Evolutionary conservation across 2,113 vertebrate genomes (phyloP), one percentile per base, ranked within the genome.

Genomic region (Notarius lentiginosus): DNA sequence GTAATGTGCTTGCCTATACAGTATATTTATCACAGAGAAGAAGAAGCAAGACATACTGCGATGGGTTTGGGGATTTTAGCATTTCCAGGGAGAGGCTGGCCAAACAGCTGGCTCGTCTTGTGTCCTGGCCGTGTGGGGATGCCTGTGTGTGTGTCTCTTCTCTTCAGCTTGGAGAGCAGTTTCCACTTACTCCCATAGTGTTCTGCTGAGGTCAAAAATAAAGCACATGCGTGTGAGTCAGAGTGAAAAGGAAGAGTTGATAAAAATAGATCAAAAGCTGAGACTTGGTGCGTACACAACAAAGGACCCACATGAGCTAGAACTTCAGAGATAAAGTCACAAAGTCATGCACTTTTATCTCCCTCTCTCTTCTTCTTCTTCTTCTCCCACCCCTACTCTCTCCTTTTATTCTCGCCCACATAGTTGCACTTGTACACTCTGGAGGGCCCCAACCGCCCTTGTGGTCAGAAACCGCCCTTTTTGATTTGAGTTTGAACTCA

Each of bases 61-160:
- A 99, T 91, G 14, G 96, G 94, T 51, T 96, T 96, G 17, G 98
- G 97, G n/a, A 98, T 95, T 0, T 89, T 94, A 82, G 93, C 84
- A 0, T 96, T 91, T 20, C 95, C 95, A 70, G 94, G 90, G 83
- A 99, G 94, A 30, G 96, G 95, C 87, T 95, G 96, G 82, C 97
- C 96, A 91, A 99, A 99, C 55, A 99, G 91, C 41, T 94, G 84
- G 0, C 89, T 89, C 91, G 95, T 97, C 84, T 92, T 90, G 0
- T 83, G 24, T 41, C 95, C 95, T 0, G 94, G 86, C 30, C 93
- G 90, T 14, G 86, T 93, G 11, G 92, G 63, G 51, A 93, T 90
- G 30, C 94, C 95, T 0, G 93, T 84, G 0, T 75, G 93, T 47
- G 94, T 88, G 4, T 95, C 93, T 66, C 93, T 94, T 76, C 92